Percentiles rank a stretch among this genome's conserved stretches.
Conservation (phyloP, 1,140 invertebrate species). For the Temnothorax curvispinosus region DNA sequence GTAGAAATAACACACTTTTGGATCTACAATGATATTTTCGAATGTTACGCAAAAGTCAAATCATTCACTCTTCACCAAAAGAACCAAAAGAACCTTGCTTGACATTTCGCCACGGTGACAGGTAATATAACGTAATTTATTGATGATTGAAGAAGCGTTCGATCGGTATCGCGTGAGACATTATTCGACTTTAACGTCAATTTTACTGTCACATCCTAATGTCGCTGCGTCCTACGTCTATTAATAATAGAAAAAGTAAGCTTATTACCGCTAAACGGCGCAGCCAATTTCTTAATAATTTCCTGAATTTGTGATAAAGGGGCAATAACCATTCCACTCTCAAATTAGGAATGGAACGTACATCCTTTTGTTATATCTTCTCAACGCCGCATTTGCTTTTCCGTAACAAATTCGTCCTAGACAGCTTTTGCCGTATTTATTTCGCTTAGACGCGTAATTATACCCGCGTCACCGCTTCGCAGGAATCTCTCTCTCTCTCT, state of each 20-base stretch:
- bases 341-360: neutral
- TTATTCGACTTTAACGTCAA: constrained; percentile 30
- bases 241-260: constrained; percentile 21
- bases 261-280: neutral
- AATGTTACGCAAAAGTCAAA: neutral
- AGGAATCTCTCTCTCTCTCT: neutral
- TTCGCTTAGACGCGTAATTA: constrained; percentile 1
- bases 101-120: constrained; percentile 48
- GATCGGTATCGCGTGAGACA: constrained; percentile 39
- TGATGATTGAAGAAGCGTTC: constrained; percentile 66
- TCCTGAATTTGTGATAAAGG: neutral
- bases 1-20: too few relatives aligned
- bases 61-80: constrained; percentile 1
- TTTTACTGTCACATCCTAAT: neutral
- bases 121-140: constrained; percentile 65
- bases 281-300: neutral
- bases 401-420: neutral
- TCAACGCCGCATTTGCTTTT: neutral
- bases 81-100: neutral
- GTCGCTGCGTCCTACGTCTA: neutral
- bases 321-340: neutral
- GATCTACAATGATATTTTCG: neutral
- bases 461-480: neutral
- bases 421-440: neutral
- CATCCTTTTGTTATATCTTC: neutral